phyloP scores from a whole-genome alignment of 2,888 invertebrate species.

The Leptarthrus brevirostris region DNA sequence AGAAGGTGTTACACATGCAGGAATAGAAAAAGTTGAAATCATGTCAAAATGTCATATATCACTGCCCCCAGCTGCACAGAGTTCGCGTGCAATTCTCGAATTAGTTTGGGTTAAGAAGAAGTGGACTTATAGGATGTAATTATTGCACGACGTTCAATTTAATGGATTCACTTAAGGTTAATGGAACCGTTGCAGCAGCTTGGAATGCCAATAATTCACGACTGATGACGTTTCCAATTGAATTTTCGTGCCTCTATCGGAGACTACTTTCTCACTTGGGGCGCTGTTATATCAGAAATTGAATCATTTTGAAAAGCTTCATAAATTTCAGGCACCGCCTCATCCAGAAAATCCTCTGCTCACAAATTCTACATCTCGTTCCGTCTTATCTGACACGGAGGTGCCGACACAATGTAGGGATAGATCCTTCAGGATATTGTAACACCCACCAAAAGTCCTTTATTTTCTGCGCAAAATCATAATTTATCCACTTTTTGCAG shows the following conservation, averaged over 20 bases:
- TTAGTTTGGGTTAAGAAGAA: background rate
- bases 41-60: constrained; percentile 27
- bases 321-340: constrained; percentile 7
- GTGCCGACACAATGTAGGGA: background rate
- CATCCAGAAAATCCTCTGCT: background rate
- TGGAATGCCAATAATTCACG: background rate
- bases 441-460: background rate
- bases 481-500: background rate
- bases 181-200: background rate
- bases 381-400: background rate
- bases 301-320: background rate
- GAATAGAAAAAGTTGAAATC: background rate
- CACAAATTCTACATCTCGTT: constrained; percentile 11
- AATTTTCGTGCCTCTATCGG: background rate
- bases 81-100: background rate
- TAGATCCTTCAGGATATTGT: background rate
- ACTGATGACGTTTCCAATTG: background rate
- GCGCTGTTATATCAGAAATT: background rate
- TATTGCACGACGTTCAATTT: background rate
- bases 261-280: background rate
- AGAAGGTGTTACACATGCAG: constrained; percentile 16
- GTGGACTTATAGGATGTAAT: background rate
- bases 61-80: background rate
- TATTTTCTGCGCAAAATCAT: constrained; percentile 9
- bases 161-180: background rate